Conservation (phyloP, 1,140 invertebrate genomes). For the Bombus soroeensis region DNA sequence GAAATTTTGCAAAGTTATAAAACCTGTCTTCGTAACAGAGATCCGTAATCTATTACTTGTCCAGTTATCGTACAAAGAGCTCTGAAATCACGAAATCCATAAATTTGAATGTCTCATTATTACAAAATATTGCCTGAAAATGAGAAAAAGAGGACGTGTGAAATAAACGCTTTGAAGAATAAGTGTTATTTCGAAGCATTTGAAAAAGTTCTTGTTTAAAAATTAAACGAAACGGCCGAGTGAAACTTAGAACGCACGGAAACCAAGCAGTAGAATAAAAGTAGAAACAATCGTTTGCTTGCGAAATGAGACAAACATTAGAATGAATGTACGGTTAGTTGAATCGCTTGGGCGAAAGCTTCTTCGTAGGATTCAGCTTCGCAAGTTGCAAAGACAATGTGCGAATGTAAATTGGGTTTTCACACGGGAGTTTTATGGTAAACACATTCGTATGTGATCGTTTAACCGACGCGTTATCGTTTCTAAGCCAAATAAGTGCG, state of each 20-base stretch:
- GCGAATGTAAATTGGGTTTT: conserved; percentile 64
- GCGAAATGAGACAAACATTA: conserved; percentile 9
- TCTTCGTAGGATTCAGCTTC: not conserved
- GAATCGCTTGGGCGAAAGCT: not conserved
- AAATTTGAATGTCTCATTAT: too few relatives aligned
- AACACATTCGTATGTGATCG: conserved; percentile 71
- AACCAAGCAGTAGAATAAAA: not conserved
- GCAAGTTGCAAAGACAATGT: conserved; percentile 31
- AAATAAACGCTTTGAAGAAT: too few relatives aligned
- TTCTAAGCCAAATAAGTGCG: conserved; percentile 62
- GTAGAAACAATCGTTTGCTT: conserved; percentile 17
- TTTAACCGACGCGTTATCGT: conserved; percentile 63
- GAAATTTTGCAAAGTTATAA: not conserved
- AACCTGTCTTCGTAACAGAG: not conserved
- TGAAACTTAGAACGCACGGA: not conserved
- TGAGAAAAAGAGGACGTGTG: too few relatives aligned
- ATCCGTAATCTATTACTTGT: not conserved
- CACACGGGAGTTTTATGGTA: conserved; percentile 62
- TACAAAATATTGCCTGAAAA: too few relatives aligned
- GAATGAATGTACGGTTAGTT: conserved; percentile 23
- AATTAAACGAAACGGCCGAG: not conserved
- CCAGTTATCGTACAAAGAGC: not conserved
- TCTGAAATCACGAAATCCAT: not conserved
- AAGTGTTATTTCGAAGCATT: too few relatives aligned
- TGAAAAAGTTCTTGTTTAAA: not conserved